Evolutionary conservation across 64 coral and sea anemone species (phyloP).

Genomic region (Porites lutea): DNA sequence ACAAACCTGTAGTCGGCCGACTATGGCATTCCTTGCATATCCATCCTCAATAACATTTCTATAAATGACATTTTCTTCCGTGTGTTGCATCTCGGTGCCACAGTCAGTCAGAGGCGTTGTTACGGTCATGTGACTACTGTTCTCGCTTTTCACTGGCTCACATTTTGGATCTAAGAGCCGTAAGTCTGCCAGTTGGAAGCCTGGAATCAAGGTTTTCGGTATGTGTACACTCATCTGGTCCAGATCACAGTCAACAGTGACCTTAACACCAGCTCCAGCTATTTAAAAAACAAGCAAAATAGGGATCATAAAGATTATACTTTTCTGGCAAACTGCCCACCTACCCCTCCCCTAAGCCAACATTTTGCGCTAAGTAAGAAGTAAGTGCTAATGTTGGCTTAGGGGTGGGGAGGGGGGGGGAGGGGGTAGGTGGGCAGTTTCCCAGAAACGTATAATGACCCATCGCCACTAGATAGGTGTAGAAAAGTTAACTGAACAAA

Average conservation of each 20-base stretch:
- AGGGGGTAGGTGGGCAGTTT: too few species aligned
- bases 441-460: too few species aligned
- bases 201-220: background rate
- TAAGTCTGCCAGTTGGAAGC: background rate
- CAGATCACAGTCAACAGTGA: conserved; percentile 15
- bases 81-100: conserved; percentile 27
- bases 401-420: too few species aligned
- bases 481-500: too few species aligned
- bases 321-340: too few species aligned
- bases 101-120: conserved; percentile 25
- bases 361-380: too few species aligned
- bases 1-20: conserved; percentile 49
- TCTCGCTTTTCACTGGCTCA: conserved; percentile 3
- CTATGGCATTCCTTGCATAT: background rate
- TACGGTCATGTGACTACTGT: conserved; percentile 28
- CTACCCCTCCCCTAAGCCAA: too few species aligned
- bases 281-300: background rate
- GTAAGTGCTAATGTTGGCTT: too few species aligned
- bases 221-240: conserved; percentile 27
- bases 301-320: too few species aligned
- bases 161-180: conserved; percentile 9
- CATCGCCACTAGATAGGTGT: too few species aligned
- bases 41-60: conserved; percentile 27
- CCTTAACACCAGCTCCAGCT: background rate
- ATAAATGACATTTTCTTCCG: conserved; percentile 5